phyloP scores from a whole-genome alignment of 2,797 vertebrate genomes.

The Malacoctenus gilli region DNA sequence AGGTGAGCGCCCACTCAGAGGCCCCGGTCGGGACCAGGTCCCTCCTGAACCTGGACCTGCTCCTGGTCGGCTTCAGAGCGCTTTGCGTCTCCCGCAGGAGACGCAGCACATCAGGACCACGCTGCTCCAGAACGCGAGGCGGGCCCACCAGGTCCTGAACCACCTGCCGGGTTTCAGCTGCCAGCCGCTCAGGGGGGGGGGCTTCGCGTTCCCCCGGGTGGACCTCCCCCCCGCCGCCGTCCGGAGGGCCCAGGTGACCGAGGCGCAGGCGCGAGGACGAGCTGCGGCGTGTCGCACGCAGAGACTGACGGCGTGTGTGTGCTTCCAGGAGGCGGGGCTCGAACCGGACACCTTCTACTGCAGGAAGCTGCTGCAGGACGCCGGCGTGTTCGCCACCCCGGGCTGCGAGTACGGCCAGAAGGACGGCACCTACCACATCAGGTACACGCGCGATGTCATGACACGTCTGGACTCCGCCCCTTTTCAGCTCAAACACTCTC shows the following conservation, averaged over 20 bases:
- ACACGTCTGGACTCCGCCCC: too few relatives aligned
- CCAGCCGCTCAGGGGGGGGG: slow-evolving; percentile 72
- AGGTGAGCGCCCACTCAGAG: slow-evolving; percentile 60
- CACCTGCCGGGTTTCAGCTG: slow-evolving; percentile 70
- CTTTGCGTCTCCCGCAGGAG: slow-evolving; percentile 64
- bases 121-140: slow-evolving; percentile 55
- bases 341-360: slow-evolving; percentile 81
- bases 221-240: slow-evolving; percentile 69
- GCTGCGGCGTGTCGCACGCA: background rate
- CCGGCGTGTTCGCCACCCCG: slow-evolving; percentile 64
- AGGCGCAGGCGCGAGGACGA: too few relatives aligned
- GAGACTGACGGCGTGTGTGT: background rate
- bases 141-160: slow-evolving; percentile 57
- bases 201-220: slow-evolving; percentile 72
- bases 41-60: too few relatives aligned
- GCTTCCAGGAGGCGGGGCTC: slow-evolving; percentile 67
- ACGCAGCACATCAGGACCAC: slow-evolving; percentile 44
- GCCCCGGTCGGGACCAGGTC: too few relatives aligned
- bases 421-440: slow-evolving; percentile 78
- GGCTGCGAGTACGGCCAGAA: slow-evolving; percentile 72
- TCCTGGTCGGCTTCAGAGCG: too few relatives aligned
- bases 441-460: too few relatives aligned
- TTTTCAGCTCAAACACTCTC: too few relatives aligned
- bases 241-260: slow-evolving; percentile 73
- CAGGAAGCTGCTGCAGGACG: slow-evolving; percentile 75